Evolutionary conservation across 2,888 invertebrate genomes (phyloP).

Genomic region (Miltochrista miniata): DNA sequence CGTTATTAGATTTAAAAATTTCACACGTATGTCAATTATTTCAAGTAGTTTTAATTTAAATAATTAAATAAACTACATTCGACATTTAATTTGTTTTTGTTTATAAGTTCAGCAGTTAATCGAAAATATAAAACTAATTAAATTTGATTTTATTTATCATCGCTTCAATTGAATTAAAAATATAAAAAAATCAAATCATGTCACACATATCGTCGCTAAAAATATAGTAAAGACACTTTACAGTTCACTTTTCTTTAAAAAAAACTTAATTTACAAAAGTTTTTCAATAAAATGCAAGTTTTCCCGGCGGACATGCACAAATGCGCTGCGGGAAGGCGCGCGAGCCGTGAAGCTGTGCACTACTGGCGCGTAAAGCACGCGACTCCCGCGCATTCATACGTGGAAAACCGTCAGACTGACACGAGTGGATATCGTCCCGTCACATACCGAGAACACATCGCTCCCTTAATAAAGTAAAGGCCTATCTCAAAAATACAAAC

Average conservation of each 20-base stretch:
- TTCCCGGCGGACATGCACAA: constrained; percentile 49
- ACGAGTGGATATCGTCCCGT: constrained; percentile 39
- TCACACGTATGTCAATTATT: too few relatives aligned
- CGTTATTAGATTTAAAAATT: too few relatives aligned
- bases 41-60: too few relatives aligned
- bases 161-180: too few relatives aligned
- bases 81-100: too few relatives aligned
- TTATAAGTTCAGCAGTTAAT: too few relatives aligned
- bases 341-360: constrained; percentile 67
- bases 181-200: too few relatives aligned
- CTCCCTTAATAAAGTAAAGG: too few relatives aligned
- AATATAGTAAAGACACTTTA: constrained; percentile 13
- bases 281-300: constrained; percentile 21
- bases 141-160: too few relatives aligned
- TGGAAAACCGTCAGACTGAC: constrained; percentile 67
- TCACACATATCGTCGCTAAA: not conserved
- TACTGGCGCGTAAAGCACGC: constrained; percentile 65
- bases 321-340: constrained; percentile 57
- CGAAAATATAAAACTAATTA: too few relatives aligned
- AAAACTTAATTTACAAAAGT: constrained; percentile 7
- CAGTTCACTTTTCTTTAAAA: not conserved
- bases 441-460: constrained; percentile 45
- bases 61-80: too few relatives aligned
- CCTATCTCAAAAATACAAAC: too few relatives aligned
- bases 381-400: constrained; percentile 63